These are phyloP conservation scores for Neolamprologus caudopunctatus DNA, from an alignment of 2,113 vertebrate species.

Conservation along the genomic window DNA sequence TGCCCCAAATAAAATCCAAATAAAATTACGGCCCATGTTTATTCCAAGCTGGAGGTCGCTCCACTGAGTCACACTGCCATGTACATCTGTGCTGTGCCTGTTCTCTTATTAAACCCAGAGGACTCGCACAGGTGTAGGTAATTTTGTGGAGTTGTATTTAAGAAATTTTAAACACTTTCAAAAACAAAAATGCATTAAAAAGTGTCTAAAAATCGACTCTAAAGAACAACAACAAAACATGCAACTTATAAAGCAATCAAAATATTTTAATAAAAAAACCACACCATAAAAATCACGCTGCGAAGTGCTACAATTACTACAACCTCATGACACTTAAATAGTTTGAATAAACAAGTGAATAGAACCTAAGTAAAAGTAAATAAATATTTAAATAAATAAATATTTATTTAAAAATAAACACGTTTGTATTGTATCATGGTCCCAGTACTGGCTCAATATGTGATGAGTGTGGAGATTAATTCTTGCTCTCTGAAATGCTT, in stretches of 20 bases:
- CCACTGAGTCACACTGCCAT: background rate
- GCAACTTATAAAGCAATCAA: background rate
- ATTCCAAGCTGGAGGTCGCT: background rate
- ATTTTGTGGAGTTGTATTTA: background rate
- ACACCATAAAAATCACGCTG: background rate
- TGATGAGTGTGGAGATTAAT: background rate
- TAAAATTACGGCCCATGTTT: background rate
- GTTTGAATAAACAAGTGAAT: background rate
- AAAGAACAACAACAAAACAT: background rate
- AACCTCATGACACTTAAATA: background rate
- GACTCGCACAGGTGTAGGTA: accelerated
- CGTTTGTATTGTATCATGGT: accelerated
- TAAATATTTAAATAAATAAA: background rate
- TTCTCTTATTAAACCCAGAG: background rate
- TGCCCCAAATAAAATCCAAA: background rate
- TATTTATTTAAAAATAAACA: background rate
- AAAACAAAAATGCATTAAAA: background rate
- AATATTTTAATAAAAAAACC: background rate
- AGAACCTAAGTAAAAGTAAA: background rate
- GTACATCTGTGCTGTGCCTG: background rate
- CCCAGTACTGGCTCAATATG: background rate
- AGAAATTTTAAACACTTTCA: background rate
- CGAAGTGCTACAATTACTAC: accelerated
- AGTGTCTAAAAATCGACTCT: accelerated
- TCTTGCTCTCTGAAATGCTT: background rate